Conservation (phyloP, 2,113 vertebrate genomes). For the Chionodraco myersi region DNA sequence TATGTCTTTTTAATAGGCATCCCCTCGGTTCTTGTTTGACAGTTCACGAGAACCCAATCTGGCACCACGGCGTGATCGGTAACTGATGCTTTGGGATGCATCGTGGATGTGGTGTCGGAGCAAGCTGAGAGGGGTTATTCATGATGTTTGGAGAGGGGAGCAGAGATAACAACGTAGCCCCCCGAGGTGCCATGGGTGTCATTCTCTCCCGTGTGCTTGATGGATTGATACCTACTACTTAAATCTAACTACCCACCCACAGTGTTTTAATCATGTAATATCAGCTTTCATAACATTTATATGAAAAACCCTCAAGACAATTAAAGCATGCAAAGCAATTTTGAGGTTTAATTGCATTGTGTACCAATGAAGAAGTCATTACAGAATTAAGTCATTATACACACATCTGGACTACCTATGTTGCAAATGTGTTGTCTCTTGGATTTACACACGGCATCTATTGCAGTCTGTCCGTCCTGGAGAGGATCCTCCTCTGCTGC, state of each 20-base stretch:
- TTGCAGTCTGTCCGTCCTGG: too few species aligned
- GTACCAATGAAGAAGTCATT: not conserved
- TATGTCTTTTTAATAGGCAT: slow-evolving; percentile 6
- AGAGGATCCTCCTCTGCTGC: too few species aligned
- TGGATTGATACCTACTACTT: not conserved
- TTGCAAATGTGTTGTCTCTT: too few species aligned
- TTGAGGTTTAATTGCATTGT: not conserved
- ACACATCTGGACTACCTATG: too few species aligned
- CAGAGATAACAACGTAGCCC: slow-evolving; percentile 10
- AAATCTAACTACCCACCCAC: not conserved
- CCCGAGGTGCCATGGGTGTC: not conserved
- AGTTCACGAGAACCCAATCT: not conserved
- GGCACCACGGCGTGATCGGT: slow-evolving; percentile 8
- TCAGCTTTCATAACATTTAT: not conserved
- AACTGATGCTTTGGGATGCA: slow-evolving; percentile 13
- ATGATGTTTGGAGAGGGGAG: slow-evolving; percentile 11
- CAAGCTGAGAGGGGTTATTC: slow-evolving; percentile 12
- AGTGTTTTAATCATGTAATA: not conserved
- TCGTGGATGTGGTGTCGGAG: slow-evolving; percentile 5
- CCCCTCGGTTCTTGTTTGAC: not conserved
- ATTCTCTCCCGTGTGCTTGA: not conserved
- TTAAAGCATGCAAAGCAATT: not conserved
- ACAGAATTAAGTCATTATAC: not conserved
- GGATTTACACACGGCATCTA: too few species aligned
- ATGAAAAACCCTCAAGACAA: not conserved